phyloP scores from a whole-genome alignment of 2,113 vertebrate genomes.

The Ictidomys tridecemlineatus region DNA sequence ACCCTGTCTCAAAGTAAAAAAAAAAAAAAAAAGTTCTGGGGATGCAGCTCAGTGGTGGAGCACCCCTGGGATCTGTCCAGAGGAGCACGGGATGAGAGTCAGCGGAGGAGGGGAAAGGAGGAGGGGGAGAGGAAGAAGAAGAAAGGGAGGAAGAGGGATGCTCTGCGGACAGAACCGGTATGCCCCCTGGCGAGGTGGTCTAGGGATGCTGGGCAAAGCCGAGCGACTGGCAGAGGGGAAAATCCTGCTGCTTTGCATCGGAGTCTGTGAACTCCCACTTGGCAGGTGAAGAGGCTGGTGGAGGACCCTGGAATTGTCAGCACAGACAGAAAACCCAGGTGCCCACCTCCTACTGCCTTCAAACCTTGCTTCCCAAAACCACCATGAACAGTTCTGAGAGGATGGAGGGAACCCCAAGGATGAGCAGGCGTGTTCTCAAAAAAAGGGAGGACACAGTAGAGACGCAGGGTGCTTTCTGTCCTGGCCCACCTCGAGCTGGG shows the following conservation, averaged over 20 bases:
- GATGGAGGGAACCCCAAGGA: background rate
- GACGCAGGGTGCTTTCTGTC: background rate
- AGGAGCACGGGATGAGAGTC: too few species aligned
- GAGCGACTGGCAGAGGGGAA: background rate
- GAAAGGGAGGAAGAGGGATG: too few species aligned
- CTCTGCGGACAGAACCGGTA: background rate
- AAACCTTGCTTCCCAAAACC: background rate
- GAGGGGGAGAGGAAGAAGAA: too few species aligned
- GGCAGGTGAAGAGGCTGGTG: background rate
- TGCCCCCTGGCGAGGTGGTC: background rate
- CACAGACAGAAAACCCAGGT: background rate
- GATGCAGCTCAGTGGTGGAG: too few species aligned
- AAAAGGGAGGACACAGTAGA: accelerated
- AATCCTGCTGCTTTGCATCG: too few species aligned
- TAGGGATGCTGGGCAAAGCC: background rate
- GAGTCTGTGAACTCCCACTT: too few species aligned
- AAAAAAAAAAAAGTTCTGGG: too few species aligned
- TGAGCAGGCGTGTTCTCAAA: background rate
- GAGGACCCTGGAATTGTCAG: background rate
- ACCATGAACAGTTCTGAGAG: background rate
- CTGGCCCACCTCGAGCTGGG: background rate
- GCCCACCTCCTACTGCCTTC: background rate
- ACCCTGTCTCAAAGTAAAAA: too few species aligned
- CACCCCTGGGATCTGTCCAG: too few species aligned
- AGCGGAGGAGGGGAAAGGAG: too few species aligned